Evolutionary conservation across 2,797 vertebrate species (phyloP), one percentile per base, ranked within the genome.

Genomic region (Galago senegalensis): DNA sequence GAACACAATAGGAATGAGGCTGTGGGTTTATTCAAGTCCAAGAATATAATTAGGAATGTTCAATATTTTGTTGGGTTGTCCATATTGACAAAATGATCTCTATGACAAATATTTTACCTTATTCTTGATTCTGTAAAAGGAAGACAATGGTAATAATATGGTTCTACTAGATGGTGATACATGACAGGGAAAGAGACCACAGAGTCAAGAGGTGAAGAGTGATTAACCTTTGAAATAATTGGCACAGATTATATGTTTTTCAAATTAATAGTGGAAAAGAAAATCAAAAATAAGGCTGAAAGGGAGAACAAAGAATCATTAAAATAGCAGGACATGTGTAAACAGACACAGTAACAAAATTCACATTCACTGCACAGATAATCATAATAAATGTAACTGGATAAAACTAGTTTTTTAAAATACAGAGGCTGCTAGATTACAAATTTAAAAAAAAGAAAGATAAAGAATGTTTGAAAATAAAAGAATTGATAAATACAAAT

Each of bases 351-450:
- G 46, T 61, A 93, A 37, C n/a, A 60, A 65, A 70, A 34, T 2
- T 63, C 63, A 27, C 13, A 34, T 2, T 63, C 63, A 27, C 13
- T 75, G 31, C 3, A 27, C 7, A 65, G 23, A 63, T 67, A 81
- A 97, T 85, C 91, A 96, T 77, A 96, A 87, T 93, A 97, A 97
- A 77, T 86, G 1, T 94, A 94, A 89, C 23, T 91, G 93, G 84
- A 76, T 69, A 95, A 96, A 97, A 94, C 23, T n/a, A 4, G 17
- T 70, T 7, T 79, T 20, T 37, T 81, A 93, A 97, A 96, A 75
- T 49, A 37, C 21, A 63, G 34, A 89, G 60, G 81, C 34, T 63
- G 14, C 72, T 34, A 63, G 16, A 53, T 37, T 61, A 69, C 3
- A 77, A 63, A 8, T 53, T 63, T 20, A 79, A 8, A n/a, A 17